Evolutionary conservation across 2,888 invertebrate genomes (phyloP), one percentile per base, ranked within the genome.

Genomic region (Microctonus hyperodae): DNA sequence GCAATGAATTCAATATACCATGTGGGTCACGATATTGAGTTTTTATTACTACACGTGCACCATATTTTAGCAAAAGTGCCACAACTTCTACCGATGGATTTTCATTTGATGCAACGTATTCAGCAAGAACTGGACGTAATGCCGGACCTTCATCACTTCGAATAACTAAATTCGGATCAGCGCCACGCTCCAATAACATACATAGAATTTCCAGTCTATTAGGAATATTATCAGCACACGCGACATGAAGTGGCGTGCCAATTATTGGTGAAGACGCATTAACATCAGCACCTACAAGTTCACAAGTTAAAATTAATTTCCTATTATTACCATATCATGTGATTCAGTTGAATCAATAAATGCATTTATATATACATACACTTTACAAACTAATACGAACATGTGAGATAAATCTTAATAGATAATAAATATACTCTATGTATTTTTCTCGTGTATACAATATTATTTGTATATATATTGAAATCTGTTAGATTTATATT

Each of bases 1-100:
- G 91, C 11, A 94, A 87, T 31, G 90, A 92, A 80, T 93, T 94
- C 5, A 95, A 86, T 64, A 95, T 90, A 37, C 95, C 94, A 78
- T 92, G 91, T 0, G 94, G 93, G 79, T 95, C 93, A 66, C 93
- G 88, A 79, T 92, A 93, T 74, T 94, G 94, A 9, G 92, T 92
- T 83, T 93, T 92, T 87, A 93, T 91, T 20, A 92, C 90, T 0
- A 92, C 92, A 82, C 90, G 88, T 5, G 95, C 93, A 0, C 95
- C 95, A 76, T 93, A 89, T 78, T 89, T 88, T 4, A 96, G 86
- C 69, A 95, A 83, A 65, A 92, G 79, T 7, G 88, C 85, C 0
- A 95, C 88, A 9, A 95, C 88, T 20, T 89, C 88, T 0, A 88
- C 85, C 40, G 88, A 88, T 0, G 92, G 92, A 56, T 89, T 88